Conservation (phyloP, 1,140 invertebrate species). For the Ericerus pela region DNA sequence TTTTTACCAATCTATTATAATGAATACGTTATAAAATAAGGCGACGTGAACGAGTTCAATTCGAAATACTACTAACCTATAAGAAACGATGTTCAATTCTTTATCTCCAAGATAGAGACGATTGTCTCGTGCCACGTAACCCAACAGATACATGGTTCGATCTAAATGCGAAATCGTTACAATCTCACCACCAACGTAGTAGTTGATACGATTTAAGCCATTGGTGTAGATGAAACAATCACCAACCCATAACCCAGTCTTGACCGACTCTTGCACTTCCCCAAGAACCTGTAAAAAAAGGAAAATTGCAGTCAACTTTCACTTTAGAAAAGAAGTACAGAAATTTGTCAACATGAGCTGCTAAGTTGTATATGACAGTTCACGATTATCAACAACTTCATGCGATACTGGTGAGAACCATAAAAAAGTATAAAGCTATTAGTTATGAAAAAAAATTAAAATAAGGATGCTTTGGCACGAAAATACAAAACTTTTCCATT, state of each 20-base stretch:
- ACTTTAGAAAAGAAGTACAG: not conserved
- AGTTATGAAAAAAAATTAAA: too few relatives aligned
- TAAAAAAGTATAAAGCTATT: too few relatives aligned
- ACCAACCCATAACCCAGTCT: slow-evolving; percentile 95
- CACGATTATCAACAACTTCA: too few relatives aligned
- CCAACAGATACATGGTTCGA: slow-evolving; percentile 72
- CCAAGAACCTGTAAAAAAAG: slow-evolving; percentile 48
- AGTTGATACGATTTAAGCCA: slow-evolving; percentile 90
- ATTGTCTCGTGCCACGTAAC: slow-evolving; percentile 95
- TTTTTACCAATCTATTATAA: too few relatives aligned
- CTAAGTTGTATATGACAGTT: too few relatives aligned
- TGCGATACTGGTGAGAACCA: too few relatives aligned
- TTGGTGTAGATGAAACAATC: slow-evolving; percentile 99
- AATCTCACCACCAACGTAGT: slow-evolving; percentile 97
- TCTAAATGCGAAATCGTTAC: slow-evolving; percentile 96
- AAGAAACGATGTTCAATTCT: slow-evolving; percentile 88
- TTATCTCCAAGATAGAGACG: slow-evolving; percentile 94
- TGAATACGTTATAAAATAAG: too few relatives aligned
- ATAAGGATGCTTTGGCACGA: too few relatives aligned
- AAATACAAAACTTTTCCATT: too few relatives aligned
- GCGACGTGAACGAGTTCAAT: too few relatives aligned
- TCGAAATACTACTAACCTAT: slow-evolving; percentile 26
- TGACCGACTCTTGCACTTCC: slow-evolving; percentile 83
- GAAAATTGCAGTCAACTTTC: not conserved
- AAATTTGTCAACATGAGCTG: not conserved